Percentiles rank a stretch among this genome's conserved stretches.
Conservation (phyloP, 2,113 vertebrate species). For the Thryonomys swinderianus region DNA sequence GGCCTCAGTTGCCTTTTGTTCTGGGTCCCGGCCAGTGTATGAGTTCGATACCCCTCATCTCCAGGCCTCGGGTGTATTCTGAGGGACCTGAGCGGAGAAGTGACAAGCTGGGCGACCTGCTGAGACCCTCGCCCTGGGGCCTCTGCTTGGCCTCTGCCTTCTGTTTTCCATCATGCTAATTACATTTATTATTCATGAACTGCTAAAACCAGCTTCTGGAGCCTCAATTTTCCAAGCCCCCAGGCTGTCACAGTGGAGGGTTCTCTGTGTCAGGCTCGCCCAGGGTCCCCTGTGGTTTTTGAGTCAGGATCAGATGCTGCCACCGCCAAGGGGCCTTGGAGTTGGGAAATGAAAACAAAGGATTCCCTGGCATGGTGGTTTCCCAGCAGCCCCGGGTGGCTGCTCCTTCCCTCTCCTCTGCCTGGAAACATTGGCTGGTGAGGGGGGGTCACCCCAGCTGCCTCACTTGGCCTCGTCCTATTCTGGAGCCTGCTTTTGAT, state of each 20-base stretch:
- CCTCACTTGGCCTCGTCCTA: background rate
- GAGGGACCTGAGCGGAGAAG: background rate
- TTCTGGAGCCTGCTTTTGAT: accelerated
- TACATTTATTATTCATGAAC: conserved; percentile 77
- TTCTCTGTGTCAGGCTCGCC: background rate
- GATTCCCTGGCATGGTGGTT: background rate
- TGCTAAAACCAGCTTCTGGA: conserved; percentile 64
- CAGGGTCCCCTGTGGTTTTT: conserved; percentile 55
- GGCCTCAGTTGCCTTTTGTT: background rate
- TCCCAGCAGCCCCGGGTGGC: background rate
- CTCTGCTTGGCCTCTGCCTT: conserved; percentile 30
- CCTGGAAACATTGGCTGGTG: background rate
- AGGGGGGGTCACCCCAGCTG: background rate
- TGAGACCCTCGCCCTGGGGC: background rate
- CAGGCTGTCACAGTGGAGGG: conserved; percentile 68
- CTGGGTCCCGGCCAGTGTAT: background rate
- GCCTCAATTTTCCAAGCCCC: conserved; percentile 52
- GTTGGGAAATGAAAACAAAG: conserved; percentile 68
- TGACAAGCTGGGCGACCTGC: background rate
- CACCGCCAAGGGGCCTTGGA: background rate
- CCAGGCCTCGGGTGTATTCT: background rate
- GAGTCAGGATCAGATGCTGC: conserved; percentile 49
- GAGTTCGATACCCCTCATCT: background rate
- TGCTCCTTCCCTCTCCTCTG: background rate
- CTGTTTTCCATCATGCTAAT: conserved; percentile 73